A percentile compares a stretch with the other conserved stretches of the same genome.
Evolutionary conservation across 2,113 vertebrate genomes (phyloP).

Genomic region (Nyctibius bracteatus): DNA sequence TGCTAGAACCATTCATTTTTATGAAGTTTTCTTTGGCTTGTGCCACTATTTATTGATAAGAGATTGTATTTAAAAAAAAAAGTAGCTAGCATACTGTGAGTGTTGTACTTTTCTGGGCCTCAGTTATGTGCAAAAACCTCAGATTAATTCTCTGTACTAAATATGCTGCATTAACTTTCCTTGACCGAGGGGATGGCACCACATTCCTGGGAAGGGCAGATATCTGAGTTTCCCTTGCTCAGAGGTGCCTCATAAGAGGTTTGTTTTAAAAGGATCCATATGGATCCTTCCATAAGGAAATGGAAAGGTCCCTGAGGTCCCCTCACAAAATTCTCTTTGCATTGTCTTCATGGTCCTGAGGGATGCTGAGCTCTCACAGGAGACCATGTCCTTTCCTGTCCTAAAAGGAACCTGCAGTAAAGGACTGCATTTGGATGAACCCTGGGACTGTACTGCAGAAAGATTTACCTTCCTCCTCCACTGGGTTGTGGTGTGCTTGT

Average conservation of each 20-base stretch:
- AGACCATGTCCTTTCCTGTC: rapidly evolving
- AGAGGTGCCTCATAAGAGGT: not conserved
- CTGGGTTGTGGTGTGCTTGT: rapidly evolving
- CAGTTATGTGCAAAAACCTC: not conserved
- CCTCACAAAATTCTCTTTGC: not conserved
- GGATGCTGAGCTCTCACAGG: not conserved
- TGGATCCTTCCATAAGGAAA: not conserved
- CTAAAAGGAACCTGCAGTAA: not conserved
- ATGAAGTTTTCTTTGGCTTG: not conserved
- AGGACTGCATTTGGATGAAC: not conserved
- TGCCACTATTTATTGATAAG: not conserved
- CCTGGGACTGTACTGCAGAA: not conserved
- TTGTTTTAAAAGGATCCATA: not conserved
- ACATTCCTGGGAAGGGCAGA: not conserved
- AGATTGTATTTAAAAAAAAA: not conserved
- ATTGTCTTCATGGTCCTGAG: not conserved
- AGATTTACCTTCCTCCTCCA: not conserved
- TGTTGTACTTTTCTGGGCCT: not conserved
- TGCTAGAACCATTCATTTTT: not conserved
- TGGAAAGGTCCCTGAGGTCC: not conserved
- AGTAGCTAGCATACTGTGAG: not conserved
- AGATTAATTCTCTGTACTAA: not conserved
- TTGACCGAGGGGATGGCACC: rapidly evolving
- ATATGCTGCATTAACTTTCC: not conserved
- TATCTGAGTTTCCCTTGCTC: not conserved